These are phyloP conservation scores for Sylvicola fuscatus DNA, from an alignment of 2,888 invertebrate species.

Conservation along the genomic window DNA sequence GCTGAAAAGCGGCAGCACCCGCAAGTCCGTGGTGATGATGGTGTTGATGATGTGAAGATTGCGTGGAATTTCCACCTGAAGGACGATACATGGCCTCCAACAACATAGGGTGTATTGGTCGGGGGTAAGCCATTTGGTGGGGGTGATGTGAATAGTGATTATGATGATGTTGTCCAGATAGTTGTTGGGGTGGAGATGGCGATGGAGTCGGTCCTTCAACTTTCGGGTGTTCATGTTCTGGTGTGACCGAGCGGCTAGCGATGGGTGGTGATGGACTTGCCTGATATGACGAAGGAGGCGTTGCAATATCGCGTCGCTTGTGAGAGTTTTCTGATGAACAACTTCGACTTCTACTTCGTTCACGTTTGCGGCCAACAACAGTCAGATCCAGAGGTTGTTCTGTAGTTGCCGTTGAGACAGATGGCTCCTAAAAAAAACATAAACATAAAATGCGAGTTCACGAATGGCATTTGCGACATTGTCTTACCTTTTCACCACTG, in stretches of 20 bases:
- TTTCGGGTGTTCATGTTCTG: no score
- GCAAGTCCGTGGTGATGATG: slow-evolving; percentile 11
- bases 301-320: slow-evolving; percentile 24
- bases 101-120: slow-evolving; percentile 62
- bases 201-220: slow-evolving; percentile 19
- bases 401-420: slow-evolving; percentile 12
- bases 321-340: slow-evolving; percentile 4
- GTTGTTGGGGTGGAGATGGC: slow-evolving; percentile 16
- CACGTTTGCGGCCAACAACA: slow-evolving; percentile 34
- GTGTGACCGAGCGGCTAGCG: no score
- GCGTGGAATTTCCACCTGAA: slow-evolving; percentile 14
- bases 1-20: slow-evolving; percentile 36
- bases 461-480: no score
- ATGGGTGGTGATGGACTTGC: slow-evolving; percentile 18
- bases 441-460: neutral
- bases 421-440: slow-evolving; percentile 6
- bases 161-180: slow-evolving; percentile 7
- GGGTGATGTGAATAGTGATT: slow-evolving; percentile 3
- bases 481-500: no score
- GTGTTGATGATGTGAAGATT: slow-evolving; percentile 27
- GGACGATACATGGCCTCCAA: slow-evolving; percentile 53
- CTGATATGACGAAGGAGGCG: slow-evolving; percentile 12
- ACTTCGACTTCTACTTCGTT: slow-evolving; percentile 12
- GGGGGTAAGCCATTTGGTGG: slow-evolving; percentile 46
- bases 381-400: slow-evolving; percentile 61